Conservation (phyloP, 2,888 invertebrate species). For the Apantesis nais region DNA sequence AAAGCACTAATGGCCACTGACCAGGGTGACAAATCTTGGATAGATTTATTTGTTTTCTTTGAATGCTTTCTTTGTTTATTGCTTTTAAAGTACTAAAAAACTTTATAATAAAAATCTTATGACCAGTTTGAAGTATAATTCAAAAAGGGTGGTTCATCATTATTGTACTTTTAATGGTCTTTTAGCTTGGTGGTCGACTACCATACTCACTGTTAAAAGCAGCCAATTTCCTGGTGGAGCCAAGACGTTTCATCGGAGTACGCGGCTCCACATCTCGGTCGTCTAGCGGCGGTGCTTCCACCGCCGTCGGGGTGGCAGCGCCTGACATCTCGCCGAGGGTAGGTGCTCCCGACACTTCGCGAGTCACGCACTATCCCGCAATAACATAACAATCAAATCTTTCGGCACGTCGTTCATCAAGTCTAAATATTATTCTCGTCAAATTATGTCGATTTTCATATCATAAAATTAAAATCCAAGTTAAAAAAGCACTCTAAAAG, state of each 20-base stretch:
- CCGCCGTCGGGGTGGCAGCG: conserved; percentile 93
- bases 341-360: conserved; percentile 12
- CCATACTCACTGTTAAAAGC: conserved; percentile 91
- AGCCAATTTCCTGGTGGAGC: conserved; percentile 92
- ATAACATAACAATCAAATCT: conserved; percentile 33
- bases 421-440: neutral
- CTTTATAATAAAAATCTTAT: neutral
- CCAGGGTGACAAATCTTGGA: neutral
- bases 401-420: neutral
- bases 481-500: conserved; percentile 20
- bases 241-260: conserved; percentile 92
- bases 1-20: neutral
- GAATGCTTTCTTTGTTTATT: neutral
- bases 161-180: neutral
- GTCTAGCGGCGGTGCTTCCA: conserved; percentile 92
- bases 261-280: conserved; percentile 91
- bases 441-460: neutral
- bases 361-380: conserved; percentile 22
- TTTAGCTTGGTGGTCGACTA: neutral
- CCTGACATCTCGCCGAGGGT: conserved; percentile 59
- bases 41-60: no score
- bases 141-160: neutral
- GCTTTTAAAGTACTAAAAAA: neutral
- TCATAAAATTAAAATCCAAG: neutral
- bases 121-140: neutral